Evolutionary conservation across 2,113 vertebrate genomes (phyloP), one percentile per base, ranked within the genome.

Genomic region (Physeter macrocephalus): DNA sequence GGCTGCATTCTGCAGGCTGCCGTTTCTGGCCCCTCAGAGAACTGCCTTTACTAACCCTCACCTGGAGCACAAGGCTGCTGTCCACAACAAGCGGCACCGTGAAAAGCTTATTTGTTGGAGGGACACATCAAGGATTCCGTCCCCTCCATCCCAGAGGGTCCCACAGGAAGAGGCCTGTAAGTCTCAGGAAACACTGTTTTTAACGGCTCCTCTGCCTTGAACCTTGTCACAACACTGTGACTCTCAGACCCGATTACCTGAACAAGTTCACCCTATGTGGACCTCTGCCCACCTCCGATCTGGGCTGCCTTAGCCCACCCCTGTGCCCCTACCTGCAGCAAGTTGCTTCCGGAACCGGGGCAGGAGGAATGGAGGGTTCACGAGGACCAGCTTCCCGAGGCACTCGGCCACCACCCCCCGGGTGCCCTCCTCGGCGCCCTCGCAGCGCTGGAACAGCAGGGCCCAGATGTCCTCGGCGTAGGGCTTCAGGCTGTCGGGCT

Each of bases 321-420:
- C 67, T 7, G 5, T 23, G n/a, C 49, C 25, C 0, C 18, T 98
- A 99, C 99, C 99, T 98, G 99, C 98, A 0, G 98, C 97, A 1
- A 99, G 99, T 75, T 99, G 99, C 90, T 99, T 99, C 93, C 98
- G 99, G 75, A 99, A 98, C n/a, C 98, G 98, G 46, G 99, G 99
- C 97, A 99, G 98, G 52, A 99, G 98, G 84, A 99, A 99, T 0
- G 98, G 95, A 0, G 99, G 99, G 82, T 99, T 99, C 52, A 99
- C 99, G 18, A 99, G 69, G 1, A 99, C 98, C 72, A 99, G 99
- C 97, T 99, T 99, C 9, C 99, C 99, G 54, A 99, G 69, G 98
- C 99, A 99, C 54, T 99, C 99, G 0, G 99, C 99, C 97, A 99
- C 99, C 95, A 99, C 99, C 0, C 98, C 99, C 96, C 99, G 99